Conservation (phyloP, 2,888 invertebrate species). For the Phyllotreta striolata region DNA sequence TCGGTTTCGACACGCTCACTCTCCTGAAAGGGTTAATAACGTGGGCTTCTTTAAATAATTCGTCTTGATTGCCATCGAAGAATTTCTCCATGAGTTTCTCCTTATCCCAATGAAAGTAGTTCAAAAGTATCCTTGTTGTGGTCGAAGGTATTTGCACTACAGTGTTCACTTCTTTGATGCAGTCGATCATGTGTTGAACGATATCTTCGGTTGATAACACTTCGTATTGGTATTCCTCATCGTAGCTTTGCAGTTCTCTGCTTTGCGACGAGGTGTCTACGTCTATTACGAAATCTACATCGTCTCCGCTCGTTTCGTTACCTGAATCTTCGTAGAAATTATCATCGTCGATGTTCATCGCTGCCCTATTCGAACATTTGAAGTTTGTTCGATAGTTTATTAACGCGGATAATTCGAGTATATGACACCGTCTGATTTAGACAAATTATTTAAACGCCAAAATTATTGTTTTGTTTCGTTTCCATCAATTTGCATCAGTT, state of each 20-base stretch:
- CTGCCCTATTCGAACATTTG: conserved; percentile 36
- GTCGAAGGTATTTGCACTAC: conserved; percentile 93
- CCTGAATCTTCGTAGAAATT: conserved; percentile 89
- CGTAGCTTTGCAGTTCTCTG: conserved; percentile 80
- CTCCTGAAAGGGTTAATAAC: conserved; percentile 93
- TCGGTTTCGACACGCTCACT: conserved; percentile 71
- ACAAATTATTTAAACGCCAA: conserved; percentile 42
- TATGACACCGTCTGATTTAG: conserved; percentile 46
- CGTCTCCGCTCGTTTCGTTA: conserved; percentile 93
- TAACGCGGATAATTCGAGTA: conserved; percentile 33
- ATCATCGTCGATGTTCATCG: conserved; percentile 94
- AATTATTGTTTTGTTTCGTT: conserved; percentile 42
- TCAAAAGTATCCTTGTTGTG: conserved; percentile 91
- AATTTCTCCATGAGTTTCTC: conserved; percentile 97
- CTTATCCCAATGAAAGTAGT: conserved; percentile 99
- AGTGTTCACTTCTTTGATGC: conserved; percentile 95
- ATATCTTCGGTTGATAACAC: conserved; percentile 96
- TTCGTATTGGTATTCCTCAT: conserved; percentile 94
- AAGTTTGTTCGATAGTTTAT: conserved; percentile 25
- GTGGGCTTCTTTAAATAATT: conserved; percentile 92
- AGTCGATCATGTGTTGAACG: conserved; percentile 96
- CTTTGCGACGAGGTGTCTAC: conserved; percentile 76
- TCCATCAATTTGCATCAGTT: conserved; percentile 20
- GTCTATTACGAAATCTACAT: conserved; percentile 92
- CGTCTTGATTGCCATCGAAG: conserved; percentile 95